Percentiles rank a stretch among this genome's conserved stretches.
Evolutionary conservation across 2,888 invertebrate species (phyloP).

Genomic region (Resseliella maxima): DNA sequence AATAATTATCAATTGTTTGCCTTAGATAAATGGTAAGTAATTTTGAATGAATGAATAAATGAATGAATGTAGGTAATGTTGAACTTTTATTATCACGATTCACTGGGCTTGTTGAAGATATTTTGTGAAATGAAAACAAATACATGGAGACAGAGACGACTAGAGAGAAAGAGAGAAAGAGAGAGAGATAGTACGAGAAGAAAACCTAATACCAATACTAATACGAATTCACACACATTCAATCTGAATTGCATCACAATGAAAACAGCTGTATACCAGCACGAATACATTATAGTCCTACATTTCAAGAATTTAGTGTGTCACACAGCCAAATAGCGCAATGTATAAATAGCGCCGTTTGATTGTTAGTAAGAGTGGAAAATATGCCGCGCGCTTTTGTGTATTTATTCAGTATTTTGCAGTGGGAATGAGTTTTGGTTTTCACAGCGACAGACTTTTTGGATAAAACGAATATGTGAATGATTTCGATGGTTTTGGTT

Average conservation of each 20-base stretch:
- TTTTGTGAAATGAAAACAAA: too few relatives aligned
- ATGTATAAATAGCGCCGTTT: constrained; percentile 26
- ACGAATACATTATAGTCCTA: not conserved
- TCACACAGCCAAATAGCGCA: not conserved
- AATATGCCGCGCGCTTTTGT: constrained; percentile 35
- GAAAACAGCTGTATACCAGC: constrained; percentile 40
- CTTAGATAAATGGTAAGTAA: too few relatives aligned
- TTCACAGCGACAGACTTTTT: not conserved
- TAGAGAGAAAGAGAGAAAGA: too few relatives aligned
- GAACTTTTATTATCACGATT: too few relatives aligned
- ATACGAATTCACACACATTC: not conserved
- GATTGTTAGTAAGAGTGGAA: constrained; percentile 13
- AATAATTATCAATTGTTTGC: too few relatives aligned
- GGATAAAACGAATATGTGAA: not conserved
- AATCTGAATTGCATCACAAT: constrained; percentile 31
- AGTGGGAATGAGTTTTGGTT: not conserved
- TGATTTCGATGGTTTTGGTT: not conserved
- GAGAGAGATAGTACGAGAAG: too few relatives aligned
- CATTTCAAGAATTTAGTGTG: constrained; percentile 10
- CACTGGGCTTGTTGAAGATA: too few relatives aligned
- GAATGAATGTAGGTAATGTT: too few relatives aligned
- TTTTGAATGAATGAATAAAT: too few relatives aligned
- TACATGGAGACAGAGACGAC: too few relatives aligned
- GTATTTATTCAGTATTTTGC: constrained; percentile 11
- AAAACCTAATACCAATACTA: not conserved